These are phyloP conservation scores for Sylvilagus floridanus DNA, from an alignment of 2,797 vertebrate species.

Conservation along the genomic window DNA sequence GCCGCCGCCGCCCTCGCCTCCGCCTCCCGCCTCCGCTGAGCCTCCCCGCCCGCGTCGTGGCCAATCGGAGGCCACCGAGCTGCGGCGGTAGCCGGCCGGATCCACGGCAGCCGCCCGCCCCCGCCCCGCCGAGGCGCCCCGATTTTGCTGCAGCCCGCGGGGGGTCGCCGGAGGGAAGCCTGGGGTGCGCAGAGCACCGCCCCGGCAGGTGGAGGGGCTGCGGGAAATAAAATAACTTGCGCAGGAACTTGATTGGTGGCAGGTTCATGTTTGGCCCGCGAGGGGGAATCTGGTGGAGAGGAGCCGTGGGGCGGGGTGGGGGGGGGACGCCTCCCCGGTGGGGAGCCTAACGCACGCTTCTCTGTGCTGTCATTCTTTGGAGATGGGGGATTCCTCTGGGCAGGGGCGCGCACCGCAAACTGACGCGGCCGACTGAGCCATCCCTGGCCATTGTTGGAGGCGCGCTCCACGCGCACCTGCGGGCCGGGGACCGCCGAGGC, in stretches of 20 bases:
- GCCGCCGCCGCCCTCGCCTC: conserved; percentile 49
- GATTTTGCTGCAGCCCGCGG: conserved; percentile 67
- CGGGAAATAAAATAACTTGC: conserved; percentile 70
- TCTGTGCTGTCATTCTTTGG: neutral
- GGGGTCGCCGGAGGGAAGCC: conserved; percentile 66
- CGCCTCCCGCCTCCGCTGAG: conserved; percentile 62
- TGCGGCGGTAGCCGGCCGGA: conserved; percentile 69
- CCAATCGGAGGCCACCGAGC: conserved; percentile 84
- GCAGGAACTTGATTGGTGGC: conserved; percentile 61
- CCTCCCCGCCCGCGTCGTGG: conserved; percentile 82
- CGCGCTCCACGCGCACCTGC: conserved; percentile 32
- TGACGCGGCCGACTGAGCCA: neutral
- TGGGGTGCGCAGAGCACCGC: neutral
- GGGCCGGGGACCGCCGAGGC: neutral
- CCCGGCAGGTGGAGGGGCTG: conserved; percentile 51
- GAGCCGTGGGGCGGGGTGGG: neutral
- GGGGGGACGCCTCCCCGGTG: neutral
- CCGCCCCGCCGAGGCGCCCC: conserved; percentile 57
- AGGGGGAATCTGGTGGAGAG: neutral
- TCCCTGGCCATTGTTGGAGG: conserved; percentile 61
- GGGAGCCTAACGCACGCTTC: neutral
- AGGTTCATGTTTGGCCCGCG: neutral
- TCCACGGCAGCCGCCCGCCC: conserved; percentile 69
- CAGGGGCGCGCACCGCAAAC: neutral
- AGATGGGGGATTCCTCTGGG: neutral